phyloP scores from a whole-genome alignment of 2,113 vertebrate genomes.

The Cyanocitta stelleri region DNA sequence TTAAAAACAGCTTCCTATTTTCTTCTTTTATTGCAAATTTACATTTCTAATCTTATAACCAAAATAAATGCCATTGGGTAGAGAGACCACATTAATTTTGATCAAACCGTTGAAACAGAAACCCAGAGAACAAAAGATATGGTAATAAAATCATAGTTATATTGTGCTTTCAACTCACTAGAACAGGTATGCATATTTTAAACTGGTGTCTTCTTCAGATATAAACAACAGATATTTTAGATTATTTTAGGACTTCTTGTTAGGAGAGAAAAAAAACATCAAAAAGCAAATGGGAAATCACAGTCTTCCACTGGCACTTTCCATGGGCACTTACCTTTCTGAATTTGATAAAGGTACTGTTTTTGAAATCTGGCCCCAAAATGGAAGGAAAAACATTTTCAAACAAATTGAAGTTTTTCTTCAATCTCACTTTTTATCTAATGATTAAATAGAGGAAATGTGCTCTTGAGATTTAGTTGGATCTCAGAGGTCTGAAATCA shows the following conservation, averaged over 20 bases:
- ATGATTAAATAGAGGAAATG: not conserved
- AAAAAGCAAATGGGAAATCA: not conserved
- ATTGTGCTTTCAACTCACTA: not conserved
- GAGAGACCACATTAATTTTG: slow-evolving; percentile 73
- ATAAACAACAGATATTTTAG: not conserved
- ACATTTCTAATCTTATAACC: slow-evolving; percentile 80
- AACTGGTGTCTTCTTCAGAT: not conserved
- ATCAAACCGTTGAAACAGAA: slow-evolving; percentile 68
- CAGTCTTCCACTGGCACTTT: not conserved
- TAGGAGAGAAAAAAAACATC: not conserved
- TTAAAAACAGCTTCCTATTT: slow-evolving; percentile 79
- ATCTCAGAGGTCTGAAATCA: not conserved
- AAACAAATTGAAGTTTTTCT: not conserved
- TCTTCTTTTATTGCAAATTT: slow-evolving; percentile 80
- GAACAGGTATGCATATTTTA: slow-evolving; percentile 1
- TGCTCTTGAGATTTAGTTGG: not conserved
- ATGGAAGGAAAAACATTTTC: not conserved
- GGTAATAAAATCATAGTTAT: slow-evolving; percentile 28
- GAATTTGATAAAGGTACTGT: not conserved
- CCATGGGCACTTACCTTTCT: not conserved
- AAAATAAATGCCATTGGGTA: slow-evolving; percentile 79
- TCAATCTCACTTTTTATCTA: not conserved
- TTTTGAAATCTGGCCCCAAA: not conserved
- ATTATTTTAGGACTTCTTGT: not conserved
- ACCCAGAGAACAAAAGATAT: slow-evolving; percentile 49